Evolutionary conservation across 2,113 vertebrate species (phyloP).

Genomic region (Lonchura striata): DNA sequence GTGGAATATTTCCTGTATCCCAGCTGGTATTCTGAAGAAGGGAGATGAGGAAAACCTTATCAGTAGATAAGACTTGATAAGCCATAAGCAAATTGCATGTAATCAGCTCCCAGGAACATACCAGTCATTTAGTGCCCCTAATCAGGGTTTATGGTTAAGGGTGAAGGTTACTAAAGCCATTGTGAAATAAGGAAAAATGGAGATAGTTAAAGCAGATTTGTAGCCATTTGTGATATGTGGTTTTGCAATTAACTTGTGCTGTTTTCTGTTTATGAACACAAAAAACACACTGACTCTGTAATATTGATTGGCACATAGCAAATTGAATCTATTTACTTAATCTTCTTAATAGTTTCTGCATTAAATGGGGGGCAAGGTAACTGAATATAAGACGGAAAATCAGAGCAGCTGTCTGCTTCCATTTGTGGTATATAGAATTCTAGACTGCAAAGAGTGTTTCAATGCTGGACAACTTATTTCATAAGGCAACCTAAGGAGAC

Average conservation of each 20-base stretch:
- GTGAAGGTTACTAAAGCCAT: not conserved
- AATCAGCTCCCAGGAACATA: not conserved
- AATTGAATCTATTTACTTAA: conserved; percentile 24
- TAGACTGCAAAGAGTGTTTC: not conserved
- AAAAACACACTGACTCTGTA: not conserved
- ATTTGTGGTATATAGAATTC: not conserved
- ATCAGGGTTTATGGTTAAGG: conserved; percentile 12
- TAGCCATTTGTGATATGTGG: not conserved
- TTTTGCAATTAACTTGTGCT: not conserved
- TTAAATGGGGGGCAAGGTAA: not conserved
- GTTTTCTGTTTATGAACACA: not conserved
- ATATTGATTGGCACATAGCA: not conserved
- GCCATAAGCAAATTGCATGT: not conserved
- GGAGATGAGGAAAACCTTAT: not conserved
- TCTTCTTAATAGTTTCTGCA: not conserved
- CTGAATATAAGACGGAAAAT: conserved; percentile 1
- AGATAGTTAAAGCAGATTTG: not conserved
- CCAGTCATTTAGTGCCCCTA: not conserved
- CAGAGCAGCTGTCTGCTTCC: not conserved
- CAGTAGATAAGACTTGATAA: not conserved
- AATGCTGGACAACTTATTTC: not conserved
- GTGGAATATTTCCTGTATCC: not conserved
- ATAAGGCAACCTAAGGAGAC: not conserved
- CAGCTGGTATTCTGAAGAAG: not conserved
- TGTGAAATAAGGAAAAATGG: conserved; percentile 4